Base-by-base conservation (phyloP, 2,888 invertebrate species). In the Adineta ricciae region DNA sequence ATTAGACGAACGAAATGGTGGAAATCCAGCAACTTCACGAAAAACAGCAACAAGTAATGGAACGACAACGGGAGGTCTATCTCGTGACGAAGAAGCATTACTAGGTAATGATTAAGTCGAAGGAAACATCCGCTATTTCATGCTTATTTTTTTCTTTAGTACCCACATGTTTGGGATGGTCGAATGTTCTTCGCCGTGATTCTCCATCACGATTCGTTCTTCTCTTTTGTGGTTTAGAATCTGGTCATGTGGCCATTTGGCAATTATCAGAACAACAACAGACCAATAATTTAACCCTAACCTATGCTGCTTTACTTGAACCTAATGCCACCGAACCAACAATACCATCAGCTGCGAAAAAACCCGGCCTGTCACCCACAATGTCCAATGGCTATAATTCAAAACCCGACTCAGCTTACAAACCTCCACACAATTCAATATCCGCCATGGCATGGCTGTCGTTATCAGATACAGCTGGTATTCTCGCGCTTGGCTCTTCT, bases 241-340 rank as follows among this genome's bases (percentile, higher is more conserved):
- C 78, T 24, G 78, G 78, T n/a, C 78, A 78, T 78, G 78, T 78
- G 24, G 78, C 41, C n/a, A 78, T 78, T 36, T 78, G 78, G 78
- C 78, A 78, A 78, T n/a, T 78, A 41, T 78, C 78, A 24, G 78
- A 78, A 78, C 78, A 78, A 78, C 78, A 78, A 78, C 78, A 41
- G 41, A 78, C 78, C 3, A 78, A 78, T 78, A 78, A 78, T 78
- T n/a, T 78, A 11, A 78, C 78, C 24, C 14, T 78, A 41, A 78
- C 78, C 5, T 78, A 78, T 41, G 78, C 78, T 41, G 78, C 78
- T 19, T n/a, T 78, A 41, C 78, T 78, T n/a, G 78, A 78, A 41
- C 78, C 78, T 14, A 78, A 78, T 78, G 78, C 78, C 1, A 41
- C 78, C n/a, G 78, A 78, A 41, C 78, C 78, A 78, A 8, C 38